These are phyloP conservation scores for Atta cephalotes DNA, from an alignment of 1,140 invertebrate species.

Conservation along the genomic window DNA sequence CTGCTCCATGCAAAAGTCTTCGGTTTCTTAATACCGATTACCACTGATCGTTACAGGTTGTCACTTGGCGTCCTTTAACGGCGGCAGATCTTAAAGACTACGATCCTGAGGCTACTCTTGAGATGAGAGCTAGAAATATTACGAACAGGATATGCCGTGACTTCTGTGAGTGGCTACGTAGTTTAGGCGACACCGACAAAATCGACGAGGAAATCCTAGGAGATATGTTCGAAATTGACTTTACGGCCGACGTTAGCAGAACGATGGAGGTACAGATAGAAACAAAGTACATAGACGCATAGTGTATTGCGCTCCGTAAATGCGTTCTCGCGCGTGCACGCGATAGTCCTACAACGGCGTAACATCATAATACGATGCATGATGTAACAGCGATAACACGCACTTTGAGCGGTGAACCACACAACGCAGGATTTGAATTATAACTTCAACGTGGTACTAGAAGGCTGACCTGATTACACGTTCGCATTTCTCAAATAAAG, in stretches of 20 bases:
- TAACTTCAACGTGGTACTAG: slow-evolving; percentile 31
- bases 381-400: slow-evolving; percentile 39
- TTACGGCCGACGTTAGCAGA: slow-evolving; percentile 86
- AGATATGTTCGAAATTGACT: slow-evolving; percentile 88
- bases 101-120: slow-evolving; percentile 81
- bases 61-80: slow-evolving; percentile 79
- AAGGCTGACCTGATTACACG: background rate
- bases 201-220: slow-evolving; percentile 85
- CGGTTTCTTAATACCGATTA: background rate
- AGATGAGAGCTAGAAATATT: slow-evolving; percentile 78
- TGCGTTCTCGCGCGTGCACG: slow-evolving; percentile 3
- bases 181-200: slow-evolving; percentile 83
- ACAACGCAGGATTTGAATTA: slow-evolving; percentile 45
- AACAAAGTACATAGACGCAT: slow-evolving; percentile 38
- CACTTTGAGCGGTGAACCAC: slow-evolving; percentile 32
- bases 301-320: background rate
- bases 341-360: background rate
- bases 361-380: slow-evolving; percentile 33
- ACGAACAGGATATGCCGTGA: slow-evolving; percentile 84
- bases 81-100: slow-evolving; percentile 78
- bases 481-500: slow-evolving; percentile 32
- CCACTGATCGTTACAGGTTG: slow-evolving; percentile 68
- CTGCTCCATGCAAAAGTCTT: background rate
- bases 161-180: slow-evolving; percentile 88
- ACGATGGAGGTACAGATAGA: slow-evolving; percentile 85